Conservation (phyloP, 2,888 invertebrate species). For the Ormyrus rosae region DNA sequence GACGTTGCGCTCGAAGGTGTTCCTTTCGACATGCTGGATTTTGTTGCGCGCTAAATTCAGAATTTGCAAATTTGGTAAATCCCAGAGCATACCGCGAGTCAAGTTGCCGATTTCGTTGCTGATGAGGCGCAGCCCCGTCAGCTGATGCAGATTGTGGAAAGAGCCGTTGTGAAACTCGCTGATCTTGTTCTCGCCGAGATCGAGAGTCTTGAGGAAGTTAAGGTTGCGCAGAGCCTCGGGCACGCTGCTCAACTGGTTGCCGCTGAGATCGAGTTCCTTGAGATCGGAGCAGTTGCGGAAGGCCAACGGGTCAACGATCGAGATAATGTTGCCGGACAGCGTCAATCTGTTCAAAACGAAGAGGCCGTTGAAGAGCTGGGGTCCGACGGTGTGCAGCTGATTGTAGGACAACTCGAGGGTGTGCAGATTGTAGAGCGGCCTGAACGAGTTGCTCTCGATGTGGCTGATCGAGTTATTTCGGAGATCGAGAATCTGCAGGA, state of each 20-base stretch:
- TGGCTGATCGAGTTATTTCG: conserved; percentile 93
- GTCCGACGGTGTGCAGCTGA: conserved; percentile 87
- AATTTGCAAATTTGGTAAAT: conserved; percentile 89
- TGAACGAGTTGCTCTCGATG: conserved; percentile 91
- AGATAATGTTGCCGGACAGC: conserved; percentile 89
- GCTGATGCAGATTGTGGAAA: conserved; percentile 89
- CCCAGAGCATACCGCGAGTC: conserved; percentile 91
- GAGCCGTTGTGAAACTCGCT: conserved; percentile 89
- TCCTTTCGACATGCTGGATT: conserved; percentile 89
- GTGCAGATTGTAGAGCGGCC: conserved; percentile 91
- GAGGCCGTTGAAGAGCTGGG: conserved; percentile 88
- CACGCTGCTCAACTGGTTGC: conserved; percentile 88
- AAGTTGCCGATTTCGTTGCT: conserved; percentile 93
- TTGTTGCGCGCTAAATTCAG: conserved; percentile 93
- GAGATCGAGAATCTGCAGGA: conserved; percentile 90
- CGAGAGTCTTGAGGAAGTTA: conserved; percentile 89
- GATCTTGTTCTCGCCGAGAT: conserved; percentile 95
- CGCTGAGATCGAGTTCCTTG: conserved; percentile 92
- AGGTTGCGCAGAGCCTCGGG: conserved; percentile 90
- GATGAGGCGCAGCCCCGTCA: conserved; percentile 91
- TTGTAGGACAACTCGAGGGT: conserved; percentile 93
- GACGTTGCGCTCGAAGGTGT: conserved; percentile 88
- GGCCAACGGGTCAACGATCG: conserved; percentile 86
- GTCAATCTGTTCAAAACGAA: conserved; percentile 90
- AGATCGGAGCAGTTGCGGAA: conserved; percentile 92